Conservation (phyloP, 1,140 invertebrate species). For the Pachyrhynchus sulphureomaculatus region DNA sequence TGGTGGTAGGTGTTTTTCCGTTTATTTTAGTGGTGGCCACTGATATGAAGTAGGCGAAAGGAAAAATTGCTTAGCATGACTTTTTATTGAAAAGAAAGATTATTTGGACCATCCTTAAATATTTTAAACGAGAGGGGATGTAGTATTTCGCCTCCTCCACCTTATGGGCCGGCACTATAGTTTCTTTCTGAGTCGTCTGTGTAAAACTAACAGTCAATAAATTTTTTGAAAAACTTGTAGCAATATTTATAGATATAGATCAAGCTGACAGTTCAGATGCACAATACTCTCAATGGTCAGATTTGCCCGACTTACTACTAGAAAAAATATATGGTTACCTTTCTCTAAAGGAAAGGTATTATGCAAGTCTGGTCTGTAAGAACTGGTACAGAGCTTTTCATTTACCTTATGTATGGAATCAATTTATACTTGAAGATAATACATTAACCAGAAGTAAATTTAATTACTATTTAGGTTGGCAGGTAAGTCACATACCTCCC, state of each 20-base stretch:
- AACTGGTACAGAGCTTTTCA: constrained; percentile 75
- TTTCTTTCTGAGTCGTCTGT: background rate
- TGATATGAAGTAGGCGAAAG: background rate
- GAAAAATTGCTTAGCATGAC: constrained; percentile 9
- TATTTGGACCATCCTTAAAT: constrained; percentile 17
- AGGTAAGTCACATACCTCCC: too few species aligned
- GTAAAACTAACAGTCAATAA: background rate
- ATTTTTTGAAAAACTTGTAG: constrained; percentile 46
- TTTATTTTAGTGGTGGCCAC: background rate
- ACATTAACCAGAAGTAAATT: constrained; percentile 74
- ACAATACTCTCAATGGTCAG: constrained; percentile 63
- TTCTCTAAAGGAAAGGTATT: constrained; percentile 67
- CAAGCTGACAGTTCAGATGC: constrained; percentile 46
- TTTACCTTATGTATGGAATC: constrained; percentile 72
- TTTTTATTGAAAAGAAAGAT: too few species aligned
- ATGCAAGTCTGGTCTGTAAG: constrained; percentile 70
- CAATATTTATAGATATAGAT: constrained; percentile 61
- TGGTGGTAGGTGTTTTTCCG: constrained; percentile 14
- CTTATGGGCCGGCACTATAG: too few species aligned
- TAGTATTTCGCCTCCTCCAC: too few species aligned
- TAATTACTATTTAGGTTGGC: constrained; percentile 83
- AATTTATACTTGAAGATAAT: constrained; percentile 70
- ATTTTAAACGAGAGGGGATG: too few species aligned
- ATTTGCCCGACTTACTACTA: constrained; percentile 73
- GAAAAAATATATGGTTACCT: constrained; percentile 77